Base-by-base conservation (phyloP, 2,113 vertebrate species). In the Haemorhous mexicanus region DNA sequence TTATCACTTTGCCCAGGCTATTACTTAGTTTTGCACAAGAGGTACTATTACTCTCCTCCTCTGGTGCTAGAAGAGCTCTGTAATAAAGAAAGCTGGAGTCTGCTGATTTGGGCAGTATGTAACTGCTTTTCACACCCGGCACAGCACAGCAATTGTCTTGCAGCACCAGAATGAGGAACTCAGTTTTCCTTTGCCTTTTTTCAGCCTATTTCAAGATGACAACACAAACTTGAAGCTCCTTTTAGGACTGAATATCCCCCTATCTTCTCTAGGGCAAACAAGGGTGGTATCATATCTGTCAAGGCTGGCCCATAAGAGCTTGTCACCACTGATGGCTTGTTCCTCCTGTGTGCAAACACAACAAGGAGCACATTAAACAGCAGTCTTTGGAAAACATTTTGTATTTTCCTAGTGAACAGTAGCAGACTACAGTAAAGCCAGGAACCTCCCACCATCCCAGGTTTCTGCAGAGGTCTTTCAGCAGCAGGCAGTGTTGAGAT, bases 291-390 rank as follows among this genome's bases (percentile, higher is more conserved):
- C 26, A 46, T 14, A 6, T 10, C 61, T 75, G 32, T 55, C 58
- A 30, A 14, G 30, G 28, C 41, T 78, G 75, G n/a, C 11, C 22
- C 21, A 3, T 35, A 24, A 47, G 27, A 73, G 11, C 8, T 47
- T 58, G 28, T 30, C 58, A 49, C 11, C 0, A 0, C 1, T 27
- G 28, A 63, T 26, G 46, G 9, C 13, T 46, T 14, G 10, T 8
- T 73, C 67, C 41, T 66, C 32, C 41, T 35, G 8, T 9, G 33
- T 44, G 27, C 21, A 73, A 56, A 61, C 15, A 61, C n/a, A 24
- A 62, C 16, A 58, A 77, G n/a, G 0, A 2, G 46, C 33, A 70
- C 20, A 41, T 30, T 19, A 59, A 84, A 32, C 16, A 80, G 9
- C 1, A 1, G 9, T 13, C 23, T 74, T 62, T 59, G 68, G 37